Percentiles rank a stretch among this genome's conserved stretches.
phyloP scores from a whole-genome alignment of 2,797 vertebrate genomes.

The Rhynchotus rufescens region DNA sequence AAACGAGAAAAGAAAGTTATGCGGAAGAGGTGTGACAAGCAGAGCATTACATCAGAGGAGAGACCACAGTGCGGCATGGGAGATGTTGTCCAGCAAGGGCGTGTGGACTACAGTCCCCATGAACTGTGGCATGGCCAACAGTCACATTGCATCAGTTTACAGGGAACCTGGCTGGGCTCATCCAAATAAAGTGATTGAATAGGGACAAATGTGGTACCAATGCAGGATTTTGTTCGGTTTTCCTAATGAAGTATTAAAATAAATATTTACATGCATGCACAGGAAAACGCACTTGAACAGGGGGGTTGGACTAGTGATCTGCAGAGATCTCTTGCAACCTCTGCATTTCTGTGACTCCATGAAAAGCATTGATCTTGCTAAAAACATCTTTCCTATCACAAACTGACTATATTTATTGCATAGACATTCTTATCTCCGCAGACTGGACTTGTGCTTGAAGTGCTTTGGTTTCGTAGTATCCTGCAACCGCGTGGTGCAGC shows the following conservation, averaged over 20 bases:
- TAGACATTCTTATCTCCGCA: not conserved
- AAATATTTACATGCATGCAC: not conserved
- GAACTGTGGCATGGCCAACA: not conserved
- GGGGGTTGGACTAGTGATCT: too few relatives aligned
- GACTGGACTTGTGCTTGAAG: too few relatives aligned
- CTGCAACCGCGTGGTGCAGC: too few relatives aligned
- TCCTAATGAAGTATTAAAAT: not conserved
- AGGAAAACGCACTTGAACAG: too few relatives aligned
- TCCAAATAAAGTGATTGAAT: not conserved
- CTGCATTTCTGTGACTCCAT: too few relatives aligned
- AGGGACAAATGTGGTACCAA: not conserved
- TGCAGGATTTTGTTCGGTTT: not conserved
- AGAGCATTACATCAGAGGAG: not conserved
- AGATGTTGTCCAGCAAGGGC: not conserved
- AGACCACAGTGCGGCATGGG: not conserved
- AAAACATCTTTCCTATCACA: too few relatives aligned
- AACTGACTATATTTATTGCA: too few relatives aligned
- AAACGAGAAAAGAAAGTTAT: not conserved
- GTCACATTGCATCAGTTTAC: not conserved
- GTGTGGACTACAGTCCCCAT: not conserved
- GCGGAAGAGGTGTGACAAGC: not conserved
- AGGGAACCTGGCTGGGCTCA: not conserved
- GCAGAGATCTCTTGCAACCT: too few relatives aligned
- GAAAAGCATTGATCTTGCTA: not conserved
- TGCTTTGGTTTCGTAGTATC: not conserved